Evolutionary conservation across 2,888 invertebrate species (phyloP), one percentile per base, ranked within the genome.

Genomic region (Hedychridium roseum): DNA sequence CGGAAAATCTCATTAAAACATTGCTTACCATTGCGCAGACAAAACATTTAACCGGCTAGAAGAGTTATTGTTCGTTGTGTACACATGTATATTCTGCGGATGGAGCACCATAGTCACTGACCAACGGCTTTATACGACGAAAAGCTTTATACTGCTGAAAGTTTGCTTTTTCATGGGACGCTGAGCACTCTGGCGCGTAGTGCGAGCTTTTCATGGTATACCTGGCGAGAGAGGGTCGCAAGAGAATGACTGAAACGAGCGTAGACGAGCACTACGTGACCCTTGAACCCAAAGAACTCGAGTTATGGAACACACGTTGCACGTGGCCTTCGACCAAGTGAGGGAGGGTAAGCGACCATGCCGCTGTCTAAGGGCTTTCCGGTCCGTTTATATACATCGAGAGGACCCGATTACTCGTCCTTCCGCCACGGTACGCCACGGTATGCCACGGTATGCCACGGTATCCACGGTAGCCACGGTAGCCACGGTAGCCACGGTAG

Each of bases 331-430:
- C 1, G 6, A 6, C 30, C 12, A 30, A 30, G n/a, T 12, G 5
- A 15, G 12, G 1, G 12, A 6, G 9, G 16, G 14, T 15, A 12
- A 31, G 11, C n/a, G n/a, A n/a, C n/a, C n/a, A n/a, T n/a, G n/a
- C 16, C 15, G 31, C 3, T 31, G 15, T 14, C 11, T 17, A 34
- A 9, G 34, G 18, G 34, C 15, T n/a, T n/a, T 37, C 26, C 30
- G 31, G 46, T 26, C n/a, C n/a, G n/a, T n/a, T n/a, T n/a, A n/a
- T n/a, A n/a, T 44, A 44, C 36, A 44, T 40, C 44, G 40, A 50
- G 39, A n/a, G n/a, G n/a, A n/a, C 50, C 40, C 50, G 50, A 50
- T 46, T 50, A 50, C 46, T 46, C 30, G 28, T 18, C 20, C 31
- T 36, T 50, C 45, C 40, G 20, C 35, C 34, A 21, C n/a, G n/a